Conservation (phyloP, 2,797 vertebrate genomes). For the Moxostoma hubbsi region DNA sequence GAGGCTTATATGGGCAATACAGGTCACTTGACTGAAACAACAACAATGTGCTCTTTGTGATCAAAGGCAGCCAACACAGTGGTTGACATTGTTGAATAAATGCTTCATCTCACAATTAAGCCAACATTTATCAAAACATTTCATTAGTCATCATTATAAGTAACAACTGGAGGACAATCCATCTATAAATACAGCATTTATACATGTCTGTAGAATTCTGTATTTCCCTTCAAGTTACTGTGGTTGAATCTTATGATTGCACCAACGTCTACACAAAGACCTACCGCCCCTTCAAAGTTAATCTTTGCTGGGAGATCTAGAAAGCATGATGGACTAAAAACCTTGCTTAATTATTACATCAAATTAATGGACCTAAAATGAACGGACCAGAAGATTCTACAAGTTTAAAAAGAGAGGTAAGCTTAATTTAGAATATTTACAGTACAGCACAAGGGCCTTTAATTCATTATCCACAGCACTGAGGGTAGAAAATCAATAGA, state of each 20-base stretch:
- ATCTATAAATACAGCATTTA: not conserved
- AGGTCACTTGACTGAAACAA: slow-evolving; percentile 50
- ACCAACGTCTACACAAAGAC: slow-evolving; percentile 15
- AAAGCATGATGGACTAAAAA: no score
- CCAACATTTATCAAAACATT: not conserved
- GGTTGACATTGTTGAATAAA: slow-evolving; percentile 22
- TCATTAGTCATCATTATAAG: not conserved
- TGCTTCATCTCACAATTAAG: not conserved
- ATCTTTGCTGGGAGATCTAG: slow-evolving; percentile 11
- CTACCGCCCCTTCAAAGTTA: not conserved
- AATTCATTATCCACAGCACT: not conserved
- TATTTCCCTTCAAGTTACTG: no score
- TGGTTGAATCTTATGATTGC: slow-evolving; percentile 28
- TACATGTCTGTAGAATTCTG: no score
- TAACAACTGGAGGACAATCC: not conserved
- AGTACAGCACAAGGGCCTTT: no score
- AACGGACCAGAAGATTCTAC: not conserved
- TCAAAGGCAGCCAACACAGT: slow-evolving; percentile 16
- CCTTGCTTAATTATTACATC: not conserved
- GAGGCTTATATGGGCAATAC: slow-evolving; percentile 46
- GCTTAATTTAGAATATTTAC: not conserved
- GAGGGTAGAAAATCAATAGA: not conserved
- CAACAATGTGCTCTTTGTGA: slow-evolving; percentile 52
- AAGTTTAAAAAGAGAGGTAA: slow-evolving; percentile 5
- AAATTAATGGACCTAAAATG: not conserved